A percentile compares a stretch with the other conserved stretches of the same genome.
Evolutionary conservation across 1,140 invertebrate species (phyloP).

Genomic region (Megalonaias nervosa): DNA sequence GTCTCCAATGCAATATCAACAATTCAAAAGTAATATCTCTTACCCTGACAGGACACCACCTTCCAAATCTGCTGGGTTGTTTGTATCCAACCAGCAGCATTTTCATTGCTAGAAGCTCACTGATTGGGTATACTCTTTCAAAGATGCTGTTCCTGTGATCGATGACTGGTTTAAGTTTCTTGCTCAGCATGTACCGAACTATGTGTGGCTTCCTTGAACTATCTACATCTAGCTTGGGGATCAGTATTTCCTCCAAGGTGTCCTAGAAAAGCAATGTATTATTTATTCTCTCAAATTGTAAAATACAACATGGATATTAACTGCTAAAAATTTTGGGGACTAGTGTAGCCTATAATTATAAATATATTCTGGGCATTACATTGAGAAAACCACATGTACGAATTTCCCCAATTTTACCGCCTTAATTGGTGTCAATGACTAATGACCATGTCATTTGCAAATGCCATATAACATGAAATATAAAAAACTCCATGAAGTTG

Average conservation of each 20-base stretch:
- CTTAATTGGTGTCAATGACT: background rate
- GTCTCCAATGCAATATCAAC: too few relatives aligned
- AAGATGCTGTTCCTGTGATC: conserved; percentile 67
- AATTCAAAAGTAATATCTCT: background rate
- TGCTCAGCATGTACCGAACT: conserved; percentile 66
- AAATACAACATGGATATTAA: too few relatives aligned
- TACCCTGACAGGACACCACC: conserved; percentile 71
- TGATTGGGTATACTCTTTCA: conserved; percentile 69
- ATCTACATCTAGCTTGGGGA: conserved; percentile 65
- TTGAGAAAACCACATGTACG: background rate
- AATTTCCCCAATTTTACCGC: too few relatives aligned
- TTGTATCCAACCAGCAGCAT: conserved; percentile 70
- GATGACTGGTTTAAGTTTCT: conserved; percentile 65
- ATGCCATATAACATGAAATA: too few relatives aligned
- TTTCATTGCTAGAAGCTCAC: conserved; percentile 60
- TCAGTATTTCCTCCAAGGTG: conserved; percentile 64
- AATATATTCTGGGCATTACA: too few relatives aligned
- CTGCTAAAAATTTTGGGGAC: too few relatives aligned
- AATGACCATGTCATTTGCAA: background rate
- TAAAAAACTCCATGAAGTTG: too few relatives aligned
- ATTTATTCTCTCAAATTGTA: background rate
- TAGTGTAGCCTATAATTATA: too few relatives aligned
- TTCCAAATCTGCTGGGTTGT: conserved; percentile 69
- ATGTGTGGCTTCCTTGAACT: conserved; percentile 67
- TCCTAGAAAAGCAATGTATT: conserved; percentile 48